Evolutionary conservation across 2,797 vertebrate genomes (phyloP).

Genomic region (Tapirus indicus): DNA sequence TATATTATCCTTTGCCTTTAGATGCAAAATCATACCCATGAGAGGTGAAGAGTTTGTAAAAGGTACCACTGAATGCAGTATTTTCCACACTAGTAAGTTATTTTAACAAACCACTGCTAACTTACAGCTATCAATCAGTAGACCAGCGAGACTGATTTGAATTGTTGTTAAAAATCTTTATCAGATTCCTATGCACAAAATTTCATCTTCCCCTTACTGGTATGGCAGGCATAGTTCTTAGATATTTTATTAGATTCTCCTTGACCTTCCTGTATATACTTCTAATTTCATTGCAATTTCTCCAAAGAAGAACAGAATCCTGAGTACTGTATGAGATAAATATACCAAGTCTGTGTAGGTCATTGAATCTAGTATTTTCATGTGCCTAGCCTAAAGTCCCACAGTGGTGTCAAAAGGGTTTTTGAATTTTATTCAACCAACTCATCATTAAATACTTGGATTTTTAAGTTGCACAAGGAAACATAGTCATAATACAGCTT

Average conservation of each 20-base stretch:
- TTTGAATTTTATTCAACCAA: conserved; percentile 31
- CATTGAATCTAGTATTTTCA: background rate
- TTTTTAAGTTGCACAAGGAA: conserved; percentile 11
- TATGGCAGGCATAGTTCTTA: background rate
- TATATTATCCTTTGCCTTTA: background rate
- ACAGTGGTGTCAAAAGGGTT: background rate
- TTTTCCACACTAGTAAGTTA: background rate
- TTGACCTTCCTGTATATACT: background rate
- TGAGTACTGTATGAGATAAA: background rate
- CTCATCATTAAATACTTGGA: conserved; percentile 19
- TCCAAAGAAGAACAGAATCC: background rate
- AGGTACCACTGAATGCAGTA: background rate
- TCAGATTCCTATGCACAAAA: background rate
- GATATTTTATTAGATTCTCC: background rate
- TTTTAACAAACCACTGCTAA: conserved; percentile 1
- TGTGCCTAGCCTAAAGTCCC: background rate
- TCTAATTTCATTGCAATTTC: conserved; percentile 47
- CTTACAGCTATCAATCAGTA: background rate
- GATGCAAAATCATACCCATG: background rate
- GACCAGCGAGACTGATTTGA: background rate
- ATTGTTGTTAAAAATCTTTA: conserved; percentile 34
- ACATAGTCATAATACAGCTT: background rate
- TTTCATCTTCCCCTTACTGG: background rate
- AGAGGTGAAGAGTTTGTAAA: conserved; percentile 2
- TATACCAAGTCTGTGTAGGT: background rate